Evolutionary conservation across 2,888 invertebrate species (phyloP).

Genomic region (Plutella xylostella): DNA sequence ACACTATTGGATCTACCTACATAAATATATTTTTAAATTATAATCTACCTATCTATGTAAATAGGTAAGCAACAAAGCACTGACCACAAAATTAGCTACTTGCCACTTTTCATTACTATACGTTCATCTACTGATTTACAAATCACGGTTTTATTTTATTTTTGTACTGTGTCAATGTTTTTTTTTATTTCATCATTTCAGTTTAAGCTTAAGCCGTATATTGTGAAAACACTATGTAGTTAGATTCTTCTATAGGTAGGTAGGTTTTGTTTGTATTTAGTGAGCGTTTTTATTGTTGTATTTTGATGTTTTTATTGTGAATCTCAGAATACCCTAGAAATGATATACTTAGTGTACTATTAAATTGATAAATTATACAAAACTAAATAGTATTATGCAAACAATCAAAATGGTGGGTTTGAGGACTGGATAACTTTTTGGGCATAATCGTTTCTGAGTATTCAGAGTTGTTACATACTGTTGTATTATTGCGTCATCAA

Average conservation of each 20-base stretch:
- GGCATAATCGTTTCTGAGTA: no score
- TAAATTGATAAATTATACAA: no score
- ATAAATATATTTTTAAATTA: constrained; percentile 19
- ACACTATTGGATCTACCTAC: constrained; percentile 56
- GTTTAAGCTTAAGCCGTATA: constrained; percentile 14
- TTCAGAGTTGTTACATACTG: no score
- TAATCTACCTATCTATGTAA: constrained; percentile 32
- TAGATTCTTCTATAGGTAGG: constrained; percentile 1
- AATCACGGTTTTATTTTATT: constrained; percentile 12
- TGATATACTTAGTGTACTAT: no score
- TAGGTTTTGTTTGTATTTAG: no score
- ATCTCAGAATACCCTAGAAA: no score
- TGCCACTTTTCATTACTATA: constrained; percentile 21
- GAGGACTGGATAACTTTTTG: no score
- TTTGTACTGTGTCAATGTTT: constrained; percentile 4
- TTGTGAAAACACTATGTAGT: constrained; percentile 4
- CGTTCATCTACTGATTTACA: constrained; percentile 14
- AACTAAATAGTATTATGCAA: no score
- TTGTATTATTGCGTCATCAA: no score
- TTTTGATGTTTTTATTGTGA: no score
- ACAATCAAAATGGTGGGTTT: no score
- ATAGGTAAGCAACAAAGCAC: constrained; percentile 19
- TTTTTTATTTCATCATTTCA: constrained; percentile 7
- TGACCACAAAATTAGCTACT: constrained; percentile 24
- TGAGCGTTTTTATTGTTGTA: no score